phyloP scores from a whole-genome alignment of 1,140 invertebrate genomes.

The Radopholus similis region DNA sequence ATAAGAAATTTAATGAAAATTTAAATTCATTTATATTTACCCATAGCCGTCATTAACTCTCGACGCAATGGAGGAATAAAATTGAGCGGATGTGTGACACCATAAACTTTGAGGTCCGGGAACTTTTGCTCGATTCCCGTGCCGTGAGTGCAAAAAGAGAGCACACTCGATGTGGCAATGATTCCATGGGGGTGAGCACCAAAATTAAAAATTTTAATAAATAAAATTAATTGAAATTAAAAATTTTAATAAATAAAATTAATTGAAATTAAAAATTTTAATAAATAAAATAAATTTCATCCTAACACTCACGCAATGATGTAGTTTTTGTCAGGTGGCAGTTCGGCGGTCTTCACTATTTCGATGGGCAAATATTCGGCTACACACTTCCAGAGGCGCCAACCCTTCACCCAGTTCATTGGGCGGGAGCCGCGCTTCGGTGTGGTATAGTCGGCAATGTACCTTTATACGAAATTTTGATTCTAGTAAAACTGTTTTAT shows the following conservation, averaged over 20 bases:
- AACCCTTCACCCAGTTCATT: neutral
- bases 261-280: no score
- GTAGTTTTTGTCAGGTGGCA: neutral
- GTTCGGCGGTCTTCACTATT: neutral
- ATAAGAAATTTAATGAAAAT: neutral
- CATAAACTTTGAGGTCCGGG: neutral
- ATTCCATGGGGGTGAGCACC: constrained; percentile 3
- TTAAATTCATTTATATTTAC: neutral
- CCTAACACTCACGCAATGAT: neutral
- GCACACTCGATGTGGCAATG: neutral
- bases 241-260: no score
- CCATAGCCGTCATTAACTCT: neutral
- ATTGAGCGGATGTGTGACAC: neutral
- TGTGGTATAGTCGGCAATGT: no score
- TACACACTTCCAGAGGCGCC: neutral
- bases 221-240: no score
- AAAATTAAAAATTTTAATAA: no score
- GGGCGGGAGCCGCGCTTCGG: neutral
- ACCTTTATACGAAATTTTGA: no score
- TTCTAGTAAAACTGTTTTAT: no score
- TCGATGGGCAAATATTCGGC: neutral
- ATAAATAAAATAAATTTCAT: neutral
- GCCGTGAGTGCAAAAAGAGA: neutral
- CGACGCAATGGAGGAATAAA: neutral
- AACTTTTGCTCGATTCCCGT: neutral